phyloP scores from a whole-genome alignment of 1,140 invertebrate species.

The Macrobrachium nipponense region DNA sequence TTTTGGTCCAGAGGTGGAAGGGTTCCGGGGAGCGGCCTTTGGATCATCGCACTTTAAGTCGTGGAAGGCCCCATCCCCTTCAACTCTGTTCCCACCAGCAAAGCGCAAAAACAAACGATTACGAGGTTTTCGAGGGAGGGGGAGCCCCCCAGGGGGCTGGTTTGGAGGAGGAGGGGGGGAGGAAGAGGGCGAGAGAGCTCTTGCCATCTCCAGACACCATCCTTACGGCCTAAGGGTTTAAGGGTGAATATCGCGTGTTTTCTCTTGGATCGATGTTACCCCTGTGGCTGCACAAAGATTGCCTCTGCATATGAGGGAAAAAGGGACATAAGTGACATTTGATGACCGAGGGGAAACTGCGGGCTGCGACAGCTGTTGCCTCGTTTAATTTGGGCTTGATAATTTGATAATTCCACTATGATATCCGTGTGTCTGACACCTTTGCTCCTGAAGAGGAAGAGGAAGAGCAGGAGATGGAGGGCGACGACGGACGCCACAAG shows the following conservation, averaged over 20 bases:
- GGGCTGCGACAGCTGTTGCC: conserved; percentile 50
- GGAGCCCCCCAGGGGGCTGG: too few species aligned
- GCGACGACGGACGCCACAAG: too few species aligned
- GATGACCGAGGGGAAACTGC: conserved; percentile 33
- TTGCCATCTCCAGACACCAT: conserved; percentile 46
- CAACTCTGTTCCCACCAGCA: conserved; percentile 57
- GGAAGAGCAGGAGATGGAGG: too few species aligned
- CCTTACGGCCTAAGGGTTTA: conserved; percentile 19
- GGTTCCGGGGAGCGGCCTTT: neutral
- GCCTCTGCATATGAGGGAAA: conserved; percentile 50
- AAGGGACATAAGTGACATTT: conserved; percentile 53
- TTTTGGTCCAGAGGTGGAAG: neutral
- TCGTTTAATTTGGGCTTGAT: conserved; percentile 51
- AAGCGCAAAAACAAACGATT: conserved; percentile 62
- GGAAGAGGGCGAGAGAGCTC: neutral
- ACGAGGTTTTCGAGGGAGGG: conserved; percentile 39
- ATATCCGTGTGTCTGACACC: neutral
- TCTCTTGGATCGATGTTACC: conserved; percentile 48
- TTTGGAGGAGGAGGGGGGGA: neutral
- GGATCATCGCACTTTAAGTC: conserved; percentile 53
- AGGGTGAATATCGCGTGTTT: conserved; percentile 50
- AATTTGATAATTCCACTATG: conserved; percentile 48
- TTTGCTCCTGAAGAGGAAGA: too few species aligned
- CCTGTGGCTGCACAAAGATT: conserved; percentile 61
- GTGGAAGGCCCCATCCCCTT: conserved; percentile 56